These are phyloP conservation scores for Gymnocypris eckloni DNA, from an alignment of 2,797 vertebrate genomes.

Conservation along the genomic window DNA sequence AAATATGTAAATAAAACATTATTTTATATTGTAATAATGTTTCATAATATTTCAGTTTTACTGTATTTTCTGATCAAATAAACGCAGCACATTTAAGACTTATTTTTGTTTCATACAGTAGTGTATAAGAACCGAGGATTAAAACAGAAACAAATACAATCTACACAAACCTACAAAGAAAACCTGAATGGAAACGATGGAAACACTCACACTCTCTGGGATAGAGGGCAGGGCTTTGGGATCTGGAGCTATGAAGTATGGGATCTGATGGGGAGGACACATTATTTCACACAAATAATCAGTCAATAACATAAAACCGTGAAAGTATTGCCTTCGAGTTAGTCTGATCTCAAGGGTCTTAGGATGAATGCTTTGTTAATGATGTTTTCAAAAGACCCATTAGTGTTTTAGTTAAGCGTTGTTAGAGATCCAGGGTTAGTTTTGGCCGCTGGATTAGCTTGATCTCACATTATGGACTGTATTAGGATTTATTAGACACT, in stretches of 20 bases:
- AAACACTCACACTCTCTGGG: slow-evolving; percentile 87
- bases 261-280: slow-evolving; percentile 72
- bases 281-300: neutral
- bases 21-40: neutral
- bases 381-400: neutral
- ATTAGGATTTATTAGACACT: neutral
- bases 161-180: neutral
- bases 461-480: neutral
- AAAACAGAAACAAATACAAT: neutral
- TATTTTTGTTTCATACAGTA: too few relatives aligned
- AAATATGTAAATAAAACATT: neutral
- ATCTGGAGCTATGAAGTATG: slow-evolving; percentile 88
- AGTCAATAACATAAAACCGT: neutral
- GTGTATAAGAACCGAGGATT: neutral
- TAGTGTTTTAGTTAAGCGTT: slow-evolving; percentile 27
- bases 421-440: neutral
- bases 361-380: neutral
- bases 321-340: neutral
- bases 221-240: slow-evolving; percentile 85
- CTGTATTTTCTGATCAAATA: neutral
- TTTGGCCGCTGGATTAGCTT: neutral
- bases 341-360: neutral
- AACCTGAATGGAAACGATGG: neutral
- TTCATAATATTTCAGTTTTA: neutral
- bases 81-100: neutral